A percentile compares a stretch with the other conserved stretches of the same genome.
These are phyloP conservation scores for Rynchops niger DNA, from an alignment of 2,113 vertebrate genomes.

Conservation along the genomic window DNA sequence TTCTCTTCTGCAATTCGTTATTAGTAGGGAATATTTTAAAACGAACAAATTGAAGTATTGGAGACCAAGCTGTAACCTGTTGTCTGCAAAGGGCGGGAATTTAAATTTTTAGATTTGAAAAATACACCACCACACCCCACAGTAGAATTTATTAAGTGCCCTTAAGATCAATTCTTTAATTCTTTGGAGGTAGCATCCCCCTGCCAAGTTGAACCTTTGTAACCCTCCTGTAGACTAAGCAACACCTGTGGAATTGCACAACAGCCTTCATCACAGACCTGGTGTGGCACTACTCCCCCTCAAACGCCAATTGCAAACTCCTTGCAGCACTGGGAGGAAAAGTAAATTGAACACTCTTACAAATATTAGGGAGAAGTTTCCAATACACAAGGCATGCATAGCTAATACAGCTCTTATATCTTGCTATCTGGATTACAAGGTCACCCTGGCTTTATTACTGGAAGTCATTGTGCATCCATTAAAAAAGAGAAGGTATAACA, in stretches of 20 bases:
- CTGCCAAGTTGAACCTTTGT: not conserved
- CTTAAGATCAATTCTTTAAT: not conserved
- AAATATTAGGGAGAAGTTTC: not conserved
- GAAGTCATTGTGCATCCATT: not conserved
- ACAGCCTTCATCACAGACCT: not conserved
- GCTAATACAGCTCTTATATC: not conserved
- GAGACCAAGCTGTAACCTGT: not conserved
- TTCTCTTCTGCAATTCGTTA: not conserved
- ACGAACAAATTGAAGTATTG: not conserved
- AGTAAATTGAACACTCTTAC: not conserved
- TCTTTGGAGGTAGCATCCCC: not conserved
- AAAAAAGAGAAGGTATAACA: not conserved
- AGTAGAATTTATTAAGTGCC: not conserved
- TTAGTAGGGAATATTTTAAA: not conserved
- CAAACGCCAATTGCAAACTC: not conserved
- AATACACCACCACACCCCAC: not conserved
- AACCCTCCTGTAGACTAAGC: not conserved
- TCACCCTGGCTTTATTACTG: not conserved
- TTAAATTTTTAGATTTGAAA: not conserved
- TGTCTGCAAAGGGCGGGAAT: not conserved
- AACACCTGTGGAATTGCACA: not conserved
- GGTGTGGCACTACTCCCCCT: not conserved
- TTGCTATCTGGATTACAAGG: not conserved
- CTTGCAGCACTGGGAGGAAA: not conserved
- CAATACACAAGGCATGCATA: not conserved